Percentiles rank a stretch among this genome's conserved stretches.
phyloP scores from a whole-genome alignment of 1,140 invertebrate species.

The Drosophila albomicans region DNA sequence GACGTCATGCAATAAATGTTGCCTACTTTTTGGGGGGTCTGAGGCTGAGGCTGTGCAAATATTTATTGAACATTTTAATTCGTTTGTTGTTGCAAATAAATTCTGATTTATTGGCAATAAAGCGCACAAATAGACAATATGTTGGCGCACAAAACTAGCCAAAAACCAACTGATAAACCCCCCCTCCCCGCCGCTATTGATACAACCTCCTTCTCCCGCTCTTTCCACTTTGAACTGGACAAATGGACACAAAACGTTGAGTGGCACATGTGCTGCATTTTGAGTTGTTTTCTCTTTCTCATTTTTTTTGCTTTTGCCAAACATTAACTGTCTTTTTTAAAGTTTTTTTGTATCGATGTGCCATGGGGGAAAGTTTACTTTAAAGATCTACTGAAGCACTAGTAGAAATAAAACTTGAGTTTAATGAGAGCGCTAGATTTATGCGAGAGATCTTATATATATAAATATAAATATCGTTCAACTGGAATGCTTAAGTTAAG shows the following conservation, averaged over 20 bases:
- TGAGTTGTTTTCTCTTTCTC: conserved; percentile 43
- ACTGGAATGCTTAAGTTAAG: too few relatives aligned
- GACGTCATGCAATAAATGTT: conserved; percentile 50
- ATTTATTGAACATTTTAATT: conserved; percentile 85
- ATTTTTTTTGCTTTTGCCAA: conserved; percentile 2
- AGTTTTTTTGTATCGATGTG: conserved; percentile 3
- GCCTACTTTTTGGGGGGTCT: conserved; percentile 46
- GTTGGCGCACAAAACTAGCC: conserved; percentile 51
- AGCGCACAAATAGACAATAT: conserved; percentile 76
- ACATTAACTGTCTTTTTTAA: conserved; percentile 13
- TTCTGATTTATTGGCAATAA: conserved; percentile 85
- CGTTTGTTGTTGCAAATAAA: conserved; percentile 85
- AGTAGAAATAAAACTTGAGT: background rate
- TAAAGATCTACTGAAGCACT: background rate
- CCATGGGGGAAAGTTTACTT: background rate
- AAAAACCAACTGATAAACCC: conserved; percentile 55
- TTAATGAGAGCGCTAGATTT: too few relatives aligned
- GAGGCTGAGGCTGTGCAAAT: conserved; percentile 69
- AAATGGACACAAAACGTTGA: conserved; percentile 51
- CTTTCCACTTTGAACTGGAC: conserved; percentile 21
- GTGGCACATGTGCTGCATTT: conserved; percentile 72
- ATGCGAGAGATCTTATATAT: too few relatives aligned
- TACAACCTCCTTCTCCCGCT: background rate
- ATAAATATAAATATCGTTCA: too few relatives aligned
- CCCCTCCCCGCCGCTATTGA: too few relatives aligned